These are phyloP conservation scores for Boleophthalmus pectinirostris DNA, from an alignment of 2,113 vertebrate genomes.

Conservation along the genomic window DNA sequence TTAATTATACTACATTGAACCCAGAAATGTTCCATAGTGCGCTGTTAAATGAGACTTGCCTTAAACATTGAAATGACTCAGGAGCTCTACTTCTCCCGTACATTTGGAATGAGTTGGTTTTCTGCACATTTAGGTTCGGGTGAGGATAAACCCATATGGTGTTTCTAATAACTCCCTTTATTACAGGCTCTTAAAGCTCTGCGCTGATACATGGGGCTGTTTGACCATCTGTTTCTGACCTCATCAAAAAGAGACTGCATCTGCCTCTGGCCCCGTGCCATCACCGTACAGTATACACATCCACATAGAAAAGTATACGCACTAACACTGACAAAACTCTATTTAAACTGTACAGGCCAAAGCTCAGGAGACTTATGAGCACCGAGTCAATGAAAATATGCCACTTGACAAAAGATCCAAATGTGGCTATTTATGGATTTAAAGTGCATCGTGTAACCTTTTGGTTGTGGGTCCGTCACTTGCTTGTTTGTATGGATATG, in stretches of 20 bases:
- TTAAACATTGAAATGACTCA: slow-evolving; percentile 13
- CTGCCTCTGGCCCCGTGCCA: slow-evolving; percentile 46
- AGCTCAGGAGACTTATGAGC: neutral
- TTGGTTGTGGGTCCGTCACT: too few species aligned
- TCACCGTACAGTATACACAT: too few species aligned
- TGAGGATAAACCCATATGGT: slow-evolving; percentile 40
- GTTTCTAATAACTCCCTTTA: slow-evolving; percentile 48
- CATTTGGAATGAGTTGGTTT: slow-evolving; percentile 20
- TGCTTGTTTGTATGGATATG: too few species aligned
- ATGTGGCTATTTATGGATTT: too few species aligned
- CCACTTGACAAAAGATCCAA: too few species aligned
- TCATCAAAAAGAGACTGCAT: slow-evolving; percentile 33
- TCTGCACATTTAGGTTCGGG: slow-evolving; percentile 25
- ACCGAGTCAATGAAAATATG: too few species aligned
- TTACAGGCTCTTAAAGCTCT: slow-evolving; percentile 43
- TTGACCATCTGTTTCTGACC: slow-evolving; percentile 58
- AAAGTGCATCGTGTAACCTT: too few species aligned
- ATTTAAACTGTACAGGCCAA: neutral
- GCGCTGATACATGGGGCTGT: slow-evolving; percentile 25
- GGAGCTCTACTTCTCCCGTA: slow-evolving; percentile 24
- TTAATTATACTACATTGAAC: too few species aligned
- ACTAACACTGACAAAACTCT: neutral
- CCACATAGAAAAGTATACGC: neutral
- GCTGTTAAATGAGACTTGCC: neutral
- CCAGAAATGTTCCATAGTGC: too few species aligned